Conservation (phyloP, 2,888 invertebrate genomes). For the Kuschelorhynchus macadamiae region DNA sequence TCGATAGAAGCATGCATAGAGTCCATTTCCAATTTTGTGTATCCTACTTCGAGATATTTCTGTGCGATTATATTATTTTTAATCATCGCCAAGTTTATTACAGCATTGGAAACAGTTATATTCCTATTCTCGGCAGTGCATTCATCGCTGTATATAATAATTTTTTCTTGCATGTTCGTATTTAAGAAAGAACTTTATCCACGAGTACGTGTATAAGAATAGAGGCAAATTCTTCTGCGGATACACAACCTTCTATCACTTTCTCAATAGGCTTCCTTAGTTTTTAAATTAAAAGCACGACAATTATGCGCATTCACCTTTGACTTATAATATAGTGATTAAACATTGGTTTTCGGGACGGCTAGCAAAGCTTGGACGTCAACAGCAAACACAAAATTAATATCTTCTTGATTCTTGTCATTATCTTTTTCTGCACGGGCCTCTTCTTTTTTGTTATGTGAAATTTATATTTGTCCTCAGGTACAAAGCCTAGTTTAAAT, state of each 20-base stretch:
- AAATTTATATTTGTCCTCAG: constrained; percentile 6
- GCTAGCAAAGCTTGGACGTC: constrained; percentile 6
- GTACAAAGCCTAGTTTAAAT: constrained; percentile 13
- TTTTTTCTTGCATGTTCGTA: not conserved
- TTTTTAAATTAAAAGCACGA: constrained; percentile 14
- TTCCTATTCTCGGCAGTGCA: too few species aligned
- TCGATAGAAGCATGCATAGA: too few species aligned
- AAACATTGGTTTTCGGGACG: constrained; percentile 9
- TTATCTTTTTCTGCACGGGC: constrained; percentile 10
- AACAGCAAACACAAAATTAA: constrained; percentile 8
- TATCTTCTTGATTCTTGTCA: not conserved
- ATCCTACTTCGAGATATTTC: too few species aligned
- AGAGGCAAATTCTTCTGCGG: constrained; percentile 10
- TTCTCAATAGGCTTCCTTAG: constrained; percentile 8
- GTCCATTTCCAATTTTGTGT: too few species aligned
- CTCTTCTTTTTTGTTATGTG: constrained; percentile 1
- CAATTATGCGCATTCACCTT: constrained; percentile 8
- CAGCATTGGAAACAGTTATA: too few species aligned
- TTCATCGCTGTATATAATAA: constrained; percentile 1
- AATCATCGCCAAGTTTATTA: too few species aligned
- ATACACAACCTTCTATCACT: constrained; percentile 1
- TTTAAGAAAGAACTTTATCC: constrained; percentile 3
- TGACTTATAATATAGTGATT: constrained; percentile 11
- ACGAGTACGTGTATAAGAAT: not conserved
- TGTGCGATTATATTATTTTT: too few species aligned